These are phyloP conservation scores for Caradrina clavipalpis DNA, from an alignment of 2,888 invertebrate genomes.

Conservation along the genomic window DNA sequence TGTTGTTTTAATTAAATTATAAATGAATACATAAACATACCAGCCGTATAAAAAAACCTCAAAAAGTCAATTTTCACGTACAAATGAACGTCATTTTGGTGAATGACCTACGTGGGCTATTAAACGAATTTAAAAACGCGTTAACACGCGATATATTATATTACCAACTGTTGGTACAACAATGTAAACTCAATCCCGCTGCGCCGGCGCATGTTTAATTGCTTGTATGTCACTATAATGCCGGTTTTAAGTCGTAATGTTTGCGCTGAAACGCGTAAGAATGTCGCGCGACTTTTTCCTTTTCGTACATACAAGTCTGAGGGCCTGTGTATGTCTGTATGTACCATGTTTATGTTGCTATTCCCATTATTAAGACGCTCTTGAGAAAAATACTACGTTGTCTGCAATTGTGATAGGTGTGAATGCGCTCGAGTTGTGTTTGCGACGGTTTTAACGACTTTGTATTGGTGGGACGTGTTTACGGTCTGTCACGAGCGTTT, in stretches of 20 bases:
- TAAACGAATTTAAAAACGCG: slow-evolving; percentile 46
- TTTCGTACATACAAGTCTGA: slow-evolving; percentile 34
- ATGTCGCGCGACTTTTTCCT: slow-evolving; percentile 45
- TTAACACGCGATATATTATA: slow-evolving; percentile 40
- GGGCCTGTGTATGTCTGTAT: slow-evolving; percentile 22
- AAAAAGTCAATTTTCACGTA: slow-evolving; percentile 15
- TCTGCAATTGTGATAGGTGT: slow-evolving; percentile 34
- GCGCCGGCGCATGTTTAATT: slow-evolving; percentile 63
- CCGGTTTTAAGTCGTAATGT: slow-evolving; percentile 62
- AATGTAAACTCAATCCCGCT: slow-evolving; percentile 60
- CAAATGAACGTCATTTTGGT: slow-evolving; percentile 19
- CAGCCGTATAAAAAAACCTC: not conserved
- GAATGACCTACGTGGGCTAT: slow-evolving; percentile 24
- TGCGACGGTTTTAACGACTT: slow-evolving; percentile 42
- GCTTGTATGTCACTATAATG: slow-evolving; percentile 65
- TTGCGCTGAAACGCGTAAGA: slow-evolving; percentile 57
- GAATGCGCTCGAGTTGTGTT: slow-evolving; percentile 31
- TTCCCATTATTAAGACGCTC: slow-evolving; percentile 53
- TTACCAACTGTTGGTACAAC: slow-evolving; percentile 53
- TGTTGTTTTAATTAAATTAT: too few species aligned
- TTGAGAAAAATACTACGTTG: slow-evolving; percentile 46
- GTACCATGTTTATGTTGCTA: slow-evolving; percentile 39
- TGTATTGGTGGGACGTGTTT: slow-evolving; percentile 34
- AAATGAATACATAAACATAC: too few species aligned
- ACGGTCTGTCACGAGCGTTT: slow-evolving; percentile 18